Conservation (phyloP, 53 echinoderm and acorn worm genomes). For the Patiria pectinifera region DNA sequence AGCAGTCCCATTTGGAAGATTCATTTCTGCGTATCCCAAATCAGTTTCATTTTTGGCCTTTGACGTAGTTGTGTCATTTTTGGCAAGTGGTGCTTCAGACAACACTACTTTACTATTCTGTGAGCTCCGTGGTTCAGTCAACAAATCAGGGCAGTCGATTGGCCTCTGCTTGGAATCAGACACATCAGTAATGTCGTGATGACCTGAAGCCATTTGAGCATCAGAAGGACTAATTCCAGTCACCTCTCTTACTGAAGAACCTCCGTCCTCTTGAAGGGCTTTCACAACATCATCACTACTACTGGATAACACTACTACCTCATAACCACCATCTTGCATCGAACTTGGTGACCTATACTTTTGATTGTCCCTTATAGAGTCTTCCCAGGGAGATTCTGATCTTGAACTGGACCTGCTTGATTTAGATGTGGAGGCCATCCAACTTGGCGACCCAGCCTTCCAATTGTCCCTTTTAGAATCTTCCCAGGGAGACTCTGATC, state of each 20-base stretch:
- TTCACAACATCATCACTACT: slow-evolving; percentile 28
- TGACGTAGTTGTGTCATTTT: neutral
- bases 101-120: neutral
- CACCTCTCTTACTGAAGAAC: neutral
- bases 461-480: neutral
- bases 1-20: neutral
- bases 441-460: neutral
- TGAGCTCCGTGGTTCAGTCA: neutral
- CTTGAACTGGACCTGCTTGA: neutral
- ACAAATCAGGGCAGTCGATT: neutral
- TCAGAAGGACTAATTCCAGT: neutral
- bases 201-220: neutral
- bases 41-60: neutral
- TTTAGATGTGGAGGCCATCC: slow-evolving; percentile 9
- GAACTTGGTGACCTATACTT: no score
- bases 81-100: neutral
- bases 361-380: neutral
- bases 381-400: neutral
- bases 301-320: slow-evolving; percentile 20
- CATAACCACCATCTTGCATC: slow-evolving; percentile 1
- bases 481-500: neutral
- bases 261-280: slow-evolving; percentile 5
- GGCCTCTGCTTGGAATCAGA: neutral
- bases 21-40: neutral
- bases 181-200: neutral